Evolutionary conservation across 1,140 invertebrate species (phyloP), one percentile per base, ranked within the genome.

Genomic region (Heterodera schachtii): DNA sequence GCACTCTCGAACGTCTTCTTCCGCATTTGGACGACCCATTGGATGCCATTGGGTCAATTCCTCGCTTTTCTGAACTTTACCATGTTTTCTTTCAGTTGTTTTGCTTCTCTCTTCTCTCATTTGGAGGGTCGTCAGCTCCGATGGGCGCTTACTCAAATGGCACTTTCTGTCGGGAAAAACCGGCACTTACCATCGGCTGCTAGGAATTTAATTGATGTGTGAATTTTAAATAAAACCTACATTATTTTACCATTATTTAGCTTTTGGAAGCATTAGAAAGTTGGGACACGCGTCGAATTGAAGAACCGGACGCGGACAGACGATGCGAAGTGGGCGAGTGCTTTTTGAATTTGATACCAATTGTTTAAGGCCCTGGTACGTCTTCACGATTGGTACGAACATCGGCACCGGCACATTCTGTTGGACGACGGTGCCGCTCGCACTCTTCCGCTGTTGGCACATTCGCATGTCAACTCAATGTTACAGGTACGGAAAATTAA

Each of bases 291-390:
- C 93, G 93, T 78, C 94, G 94, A 93, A 92, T 97, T 8, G 95
- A 97, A 83, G 95, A 98, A 88, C 95, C 96, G 0, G 95, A 98
- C 90, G 96, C 94, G 88, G 93, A 94, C 70, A 92, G 92, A 81
- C 92, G 96, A 84, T 90, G 97, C 16, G 93, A 94, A 75, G 92
- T 90, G 95, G 11, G 92, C 92, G 0, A 16, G 49, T 76, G 96
- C 31, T 21, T 47, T 41, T 83, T 31, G 31, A 31, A 31, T 31
- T 31, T 31, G 31, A 31, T 31, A 31, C 31, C 31, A 31, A 31
- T 31, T 31, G 31, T 31, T 31, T 16, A 31, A 46, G 6, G 84
- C 75, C 47, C 31, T 60, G 57, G 11, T 82, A 16, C 31, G 31
- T 19, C 49, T 83, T 31, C 69, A 79, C 11, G 49, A 85, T 46